A percentile compares a stretch with the other conserved stretches of the same genome.
Conservation (phyloP, 92 coral and sea anemone genomes). For the Phenganax stokvisi region DNA sequence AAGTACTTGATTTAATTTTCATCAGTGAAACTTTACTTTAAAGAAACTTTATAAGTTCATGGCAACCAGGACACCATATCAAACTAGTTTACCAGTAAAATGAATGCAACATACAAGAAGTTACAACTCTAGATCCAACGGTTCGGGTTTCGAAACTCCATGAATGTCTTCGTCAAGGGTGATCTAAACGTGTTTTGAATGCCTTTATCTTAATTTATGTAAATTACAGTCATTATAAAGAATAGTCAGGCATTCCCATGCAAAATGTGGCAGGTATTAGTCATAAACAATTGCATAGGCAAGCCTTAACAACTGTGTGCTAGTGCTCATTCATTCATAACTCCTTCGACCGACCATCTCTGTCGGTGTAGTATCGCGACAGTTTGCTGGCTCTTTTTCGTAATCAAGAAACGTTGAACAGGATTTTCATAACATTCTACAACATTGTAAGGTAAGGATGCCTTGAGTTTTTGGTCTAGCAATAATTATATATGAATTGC, state of each 20-base stretch:
- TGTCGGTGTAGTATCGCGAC: neutral
- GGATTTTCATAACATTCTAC: too few species aligned
- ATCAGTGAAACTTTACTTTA: too few species aligned
- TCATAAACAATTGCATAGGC: conserved; percentile 22
- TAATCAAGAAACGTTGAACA: neutral
- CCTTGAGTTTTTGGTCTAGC: too few species aligned
- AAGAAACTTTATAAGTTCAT: too few species aligned
- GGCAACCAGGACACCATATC: too few species aligned
- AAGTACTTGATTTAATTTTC: too few species aligned
- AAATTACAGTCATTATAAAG: conserved; percentile 18
- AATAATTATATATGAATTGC: too few species aligned
- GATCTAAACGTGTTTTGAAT: neutral
- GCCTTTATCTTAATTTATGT: neutral
- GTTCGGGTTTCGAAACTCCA: too few species aligned
- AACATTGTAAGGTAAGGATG: too few species aligned
- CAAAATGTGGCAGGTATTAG: neutral
- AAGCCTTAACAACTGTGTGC: conserved; percentile 18
- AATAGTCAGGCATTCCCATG: conserved; percentile 12
- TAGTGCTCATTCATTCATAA: neutral
- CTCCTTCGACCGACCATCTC: neutral
- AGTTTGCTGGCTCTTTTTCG: neutral
- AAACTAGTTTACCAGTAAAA: too few species aligned
- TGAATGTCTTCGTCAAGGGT: too few species aligned
- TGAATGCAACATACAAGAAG: too few species aligned
- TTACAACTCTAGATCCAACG: neutral